phyloP scores from a whole-genome alignment of 2,797 vertebrate species.

The Acanthiza pusilla region DNA sequence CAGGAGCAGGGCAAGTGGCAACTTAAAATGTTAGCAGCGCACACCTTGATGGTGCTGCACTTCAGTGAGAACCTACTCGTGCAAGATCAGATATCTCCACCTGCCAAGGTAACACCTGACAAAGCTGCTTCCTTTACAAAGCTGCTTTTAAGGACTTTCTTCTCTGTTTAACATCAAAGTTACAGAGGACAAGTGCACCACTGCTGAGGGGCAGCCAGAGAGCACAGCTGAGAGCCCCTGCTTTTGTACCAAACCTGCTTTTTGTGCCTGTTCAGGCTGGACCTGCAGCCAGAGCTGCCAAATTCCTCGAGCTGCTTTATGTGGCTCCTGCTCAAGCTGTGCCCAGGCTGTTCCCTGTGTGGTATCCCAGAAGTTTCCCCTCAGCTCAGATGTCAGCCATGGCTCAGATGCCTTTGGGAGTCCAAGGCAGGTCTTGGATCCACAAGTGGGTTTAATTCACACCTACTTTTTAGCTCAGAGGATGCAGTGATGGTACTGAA shows the following conservation, averaged over 20 bases:
- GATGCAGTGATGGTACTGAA: background rate
- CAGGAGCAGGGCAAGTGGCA: background rate
- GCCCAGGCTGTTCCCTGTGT: background rate
- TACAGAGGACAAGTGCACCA: background rate
- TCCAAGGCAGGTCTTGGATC: background rate
- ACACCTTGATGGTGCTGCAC: background rate
- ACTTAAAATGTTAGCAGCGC: background rate
- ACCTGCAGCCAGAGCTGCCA: background rate
- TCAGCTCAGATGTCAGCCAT: background rate
- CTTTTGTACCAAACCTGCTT: background rate
- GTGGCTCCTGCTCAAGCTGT: background rate
- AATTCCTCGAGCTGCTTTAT: background rate
- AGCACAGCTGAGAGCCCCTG: background rate
- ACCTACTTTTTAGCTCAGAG: background rate
- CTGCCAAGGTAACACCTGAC: background rate
- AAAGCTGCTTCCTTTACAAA: background rate
- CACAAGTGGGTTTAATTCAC: background rate
- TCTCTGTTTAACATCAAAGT: background rate
- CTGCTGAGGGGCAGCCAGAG: background rate
- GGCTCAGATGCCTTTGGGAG: background rate
- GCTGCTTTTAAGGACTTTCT: background rate
- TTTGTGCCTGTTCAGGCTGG: background rate
- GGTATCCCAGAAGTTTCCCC: background rate
- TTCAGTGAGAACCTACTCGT: background rate
- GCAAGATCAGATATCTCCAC: background rate